Conservation (phyloP, 2,888 invertebrate species). For the Chymomyza fuscimana region DNA sequence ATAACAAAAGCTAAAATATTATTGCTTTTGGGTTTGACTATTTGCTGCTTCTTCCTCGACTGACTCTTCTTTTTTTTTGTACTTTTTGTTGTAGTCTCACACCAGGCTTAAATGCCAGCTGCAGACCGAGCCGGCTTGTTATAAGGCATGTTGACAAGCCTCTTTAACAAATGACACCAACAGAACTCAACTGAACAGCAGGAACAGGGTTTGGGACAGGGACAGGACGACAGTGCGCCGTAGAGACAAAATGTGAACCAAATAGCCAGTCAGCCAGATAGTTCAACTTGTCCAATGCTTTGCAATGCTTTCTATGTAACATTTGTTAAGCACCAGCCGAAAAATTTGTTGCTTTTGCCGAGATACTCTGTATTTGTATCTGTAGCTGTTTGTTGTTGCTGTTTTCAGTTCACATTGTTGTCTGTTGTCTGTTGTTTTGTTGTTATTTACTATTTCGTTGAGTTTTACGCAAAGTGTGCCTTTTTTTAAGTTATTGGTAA, state of each 20-base stretch:
- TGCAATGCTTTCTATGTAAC: constrained; percentile 57
- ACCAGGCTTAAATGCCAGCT: constrained; percentile 40
- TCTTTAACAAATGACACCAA: constrained; percentile 79
- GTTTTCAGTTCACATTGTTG: constrained; percentile 14
- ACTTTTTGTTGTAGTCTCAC: neutral
- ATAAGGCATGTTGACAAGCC: constrained; percentile 78
- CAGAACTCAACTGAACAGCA: constrained; percentile 38
- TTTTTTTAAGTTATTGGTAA: constrained; percentile 36
- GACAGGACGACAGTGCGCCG: constrained; percentile 49
- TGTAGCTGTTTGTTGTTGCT: constrained; percentile 35
- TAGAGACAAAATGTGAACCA: neutral
- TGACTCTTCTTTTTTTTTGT: constrained; percentile 9
- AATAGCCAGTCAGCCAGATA: constrained; percentile 37
- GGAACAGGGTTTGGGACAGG: constrained; percentile 50
- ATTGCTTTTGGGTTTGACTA: constrained; percentile 56
- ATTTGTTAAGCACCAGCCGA: constrained; percentile 66
- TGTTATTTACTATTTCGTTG: constrained; percentile 63
- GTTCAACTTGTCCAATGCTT: constrained; percentile 19
- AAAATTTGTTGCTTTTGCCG: constrained; percentile 57
- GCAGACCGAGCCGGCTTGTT: constrained; percentile 67
- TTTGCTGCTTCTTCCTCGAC: constrained; percentile 18
- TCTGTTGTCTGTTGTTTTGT: constrained; percentile 24
- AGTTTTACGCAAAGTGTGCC: constrained; percentile 55
- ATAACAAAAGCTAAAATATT: constrained; percentile 73
- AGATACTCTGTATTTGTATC: constrained; percentile 19